Base-by-base conservation (phyloP, 2,113 vertebrate genomes). In the Nettapus auritus region DNA sequence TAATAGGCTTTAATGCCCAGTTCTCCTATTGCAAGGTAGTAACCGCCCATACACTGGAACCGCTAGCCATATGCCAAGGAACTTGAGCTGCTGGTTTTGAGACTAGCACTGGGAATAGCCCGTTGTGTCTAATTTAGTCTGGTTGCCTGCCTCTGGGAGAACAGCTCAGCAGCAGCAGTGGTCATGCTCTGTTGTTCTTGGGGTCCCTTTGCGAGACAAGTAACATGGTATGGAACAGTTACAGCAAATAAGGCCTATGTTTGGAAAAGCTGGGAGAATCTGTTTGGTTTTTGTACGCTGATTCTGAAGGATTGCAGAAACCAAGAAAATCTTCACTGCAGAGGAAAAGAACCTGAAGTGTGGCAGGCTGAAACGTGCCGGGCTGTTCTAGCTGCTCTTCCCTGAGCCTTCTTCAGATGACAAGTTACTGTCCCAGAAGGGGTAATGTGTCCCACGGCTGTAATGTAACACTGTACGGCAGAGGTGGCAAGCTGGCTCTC, bases 381-480 rank as follows among this genome's bases (percentile, higher is more conserved):
- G 31, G 40, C 50, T 89, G 28, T 5, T 86, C 79, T 23, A 36
- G 36, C 9, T 44, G 7, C 9, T 34, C 12, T 48, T 23, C 26
- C 13, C 25, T 14, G 11, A 2, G 4, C 31, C 52, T 74, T 69
- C 33, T 64, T 84, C 42, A 14, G 26, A 71, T 83, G 28, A 5
- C 6, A 8, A 17, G 22, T 42, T 2, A 0, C 73, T 89, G 5
- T 62, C 50, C 44, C 29, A 64, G 66, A 6, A 83, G 53, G 18
- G 80, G 18, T 16, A 26, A 11, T 23, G 53, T 21, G 34, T 59
- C 48, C 59, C 53, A 34, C 38, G 83, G 25, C 56, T 42, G 33
- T 52, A 28, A 50, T 2, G 8, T 12, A 31, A 3, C 25, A 22
- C 38, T 0, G 0, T 28, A n/a, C 34, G 56, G 56, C 42, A 63